These are phyloP conservation scores for Heliconius eleuchia DNA, from an alignment of 1,140 invertebrate species.

Conservation along the genomic window DNA sequence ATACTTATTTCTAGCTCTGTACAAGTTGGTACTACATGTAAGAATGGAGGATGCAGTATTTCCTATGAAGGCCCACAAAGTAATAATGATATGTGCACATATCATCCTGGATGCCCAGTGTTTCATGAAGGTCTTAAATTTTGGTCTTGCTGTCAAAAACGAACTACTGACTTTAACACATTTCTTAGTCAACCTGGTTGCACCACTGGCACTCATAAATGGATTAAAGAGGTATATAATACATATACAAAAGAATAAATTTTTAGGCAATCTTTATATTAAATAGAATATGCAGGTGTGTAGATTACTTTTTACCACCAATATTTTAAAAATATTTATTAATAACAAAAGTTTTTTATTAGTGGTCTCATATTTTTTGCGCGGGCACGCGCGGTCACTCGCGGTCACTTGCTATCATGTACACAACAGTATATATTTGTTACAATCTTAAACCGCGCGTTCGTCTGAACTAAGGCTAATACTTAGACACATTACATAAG, in stretches of 20 bases:
- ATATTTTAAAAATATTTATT: too few species aligned
- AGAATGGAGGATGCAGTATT: constrained; percentile 92
- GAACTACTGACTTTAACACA: constrained; percentile 95
- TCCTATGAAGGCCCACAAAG: constrained; percentile 87
- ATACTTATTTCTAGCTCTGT: constrained; percentile 48
- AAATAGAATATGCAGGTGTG: too few species aligned
- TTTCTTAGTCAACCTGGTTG: constrained; percentile 96
- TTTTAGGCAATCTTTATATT: not conserved
- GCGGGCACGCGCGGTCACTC: too few species aligned
- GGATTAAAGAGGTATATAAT: constrained; percentile 85
- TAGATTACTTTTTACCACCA: too few species aligned
- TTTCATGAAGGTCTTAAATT: constrained; percentile 99
- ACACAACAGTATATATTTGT: too few species aligned
- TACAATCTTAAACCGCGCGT: too few species aligned
- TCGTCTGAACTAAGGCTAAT: too few species aligned
- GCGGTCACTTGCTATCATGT: too few species aligned
- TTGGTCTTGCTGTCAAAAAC: constrained; percentile 97
- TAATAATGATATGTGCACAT: constrained; percentile 86
- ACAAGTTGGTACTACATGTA: constrained; percentile 91
- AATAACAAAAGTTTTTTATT: too few species aligned
- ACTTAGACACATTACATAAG: too few species aligned
- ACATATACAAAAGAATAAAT: not conserved
- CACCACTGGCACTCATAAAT: constrained; percentile 90
- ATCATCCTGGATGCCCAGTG: constrained; percentile 95
- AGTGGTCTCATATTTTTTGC: too few species aligned